Conservation (phyloP, 2,888 invertebrate genomes). For the Peribatodes rhomboidaria region DNA sequence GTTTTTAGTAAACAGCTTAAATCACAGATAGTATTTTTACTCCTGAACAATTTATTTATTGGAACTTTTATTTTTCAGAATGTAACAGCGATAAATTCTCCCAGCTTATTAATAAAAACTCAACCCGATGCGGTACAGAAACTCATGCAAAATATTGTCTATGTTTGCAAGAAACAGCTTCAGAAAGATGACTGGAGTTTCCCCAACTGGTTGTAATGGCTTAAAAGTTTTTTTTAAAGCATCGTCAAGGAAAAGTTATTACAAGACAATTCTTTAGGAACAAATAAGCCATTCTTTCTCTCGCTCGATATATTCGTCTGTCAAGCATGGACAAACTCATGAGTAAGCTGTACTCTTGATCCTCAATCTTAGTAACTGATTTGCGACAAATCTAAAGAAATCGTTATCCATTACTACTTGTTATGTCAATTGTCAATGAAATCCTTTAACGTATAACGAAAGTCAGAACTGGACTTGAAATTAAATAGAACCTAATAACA, state of each 20-base stretch:
- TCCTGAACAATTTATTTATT: not conserved
- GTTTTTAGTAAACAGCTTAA: constrained; percentile 42
- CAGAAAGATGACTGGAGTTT: constrained; percentile 15
- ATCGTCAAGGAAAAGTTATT: constrained; percentile 18
- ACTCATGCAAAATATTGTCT: constrained; percentile 45
- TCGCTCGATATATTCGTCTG: constrained; percentile 22
- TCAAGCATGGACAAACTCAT: constrained; percentile 53
- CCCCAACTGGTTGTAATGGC: constrained; percentile 6
- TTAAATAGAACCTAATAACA: constrained; percentile 45
- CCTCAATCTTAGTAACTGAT: constrained; percentile 38
- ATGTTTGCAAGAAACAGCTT: constrained; percentile 46
- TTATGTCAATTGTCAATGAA: constrained; percentile 12
- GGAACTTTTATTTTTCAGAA: not conserved
- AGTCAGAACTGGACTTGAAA: constrained; percentile 15
- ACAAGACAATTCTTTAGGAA: constrained; percentile 8
- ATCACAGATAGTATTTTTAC: constrained; percentile 24
- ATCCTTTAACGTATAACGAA: constrained; percentile 10
- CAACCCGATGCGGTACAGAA: constrained; percentile 39
- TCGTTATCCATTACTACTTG: not conserved
- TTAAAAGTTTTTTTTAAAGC: not conserved
- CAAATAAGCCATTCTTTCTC: constrained; percentile 21
- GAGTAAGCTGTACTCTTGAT: constrained; percentile 45
- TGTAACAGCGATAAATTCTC: constrained; percentile 6
- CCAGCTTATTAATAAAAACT: constrained; percentile 39
- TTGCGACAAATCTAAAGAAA: constrained; percentile 17